Conservation (phyloP, 2,888 invertebrate species). For the Platypus cylindrus region DNA sequence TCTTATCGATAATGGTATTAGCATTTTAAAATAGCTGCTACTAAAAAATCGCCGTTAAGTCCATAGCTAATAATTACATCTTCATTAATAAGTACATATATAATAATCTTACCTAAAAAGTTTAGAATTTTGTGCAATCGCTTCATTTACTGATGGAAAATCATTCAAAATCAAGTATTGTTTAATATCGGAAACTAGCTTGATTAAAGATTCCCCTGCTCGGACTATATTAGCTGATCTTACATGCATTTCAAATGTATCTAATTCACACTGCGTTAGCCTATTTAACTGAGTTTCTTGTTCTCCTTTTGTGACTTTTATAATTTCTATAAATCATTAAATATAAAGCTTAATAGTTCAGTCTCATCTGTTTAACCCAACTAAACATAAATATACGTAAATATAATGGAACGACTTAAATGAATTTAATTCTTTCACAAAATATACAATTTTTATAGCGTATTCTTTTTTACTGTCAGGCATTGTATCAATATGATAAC, state of each 20-base stretch:
- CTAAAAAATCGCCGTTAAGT: no score
- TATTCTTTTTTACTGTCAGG: no score
- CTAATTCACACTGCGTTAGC: constrained; percentile 88
- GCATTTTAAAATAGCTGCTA: no score
- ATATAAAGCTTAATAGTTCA: neutral
- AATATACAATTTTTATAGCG: no score
- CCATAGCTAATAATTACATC: no score
- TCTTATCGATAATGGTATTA: no score
- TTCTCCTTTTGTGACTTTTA: constrained; percentile 79
- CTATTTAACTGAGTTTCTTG: constrained; percentile 81
- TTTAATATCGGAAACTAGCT: constrained; percentile 93
- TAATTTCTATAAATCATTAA: constrained; percentile 52
- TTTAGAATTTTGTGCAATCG: constrained; percentile 87
- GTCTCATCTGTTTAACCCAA: no score
- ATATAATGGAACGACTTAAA: no score
- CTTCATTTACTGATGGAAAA: constrained; percentile 95
- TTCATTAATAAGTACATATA: no score
- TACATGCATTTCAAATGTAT: constrained; percentile 94
- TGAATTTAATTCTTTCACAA: no score
- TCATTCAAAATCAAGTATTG: constrained; percentile 96
- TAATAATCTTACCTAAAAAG: constrained; percentile 43
- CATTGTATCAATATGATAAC: no score
- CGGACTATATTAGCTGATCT: constrained; percentile 91
- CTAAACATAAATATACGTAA: no score
- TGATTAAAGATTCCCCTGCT: constrained; percentile 94